A percentile compares a stretch with the other conserved stretches of the same genome.
Evolutionary conservation across 2,797 vertebrate species (phyloP).

Genomic region (Eremophila alpestris): DNA sequence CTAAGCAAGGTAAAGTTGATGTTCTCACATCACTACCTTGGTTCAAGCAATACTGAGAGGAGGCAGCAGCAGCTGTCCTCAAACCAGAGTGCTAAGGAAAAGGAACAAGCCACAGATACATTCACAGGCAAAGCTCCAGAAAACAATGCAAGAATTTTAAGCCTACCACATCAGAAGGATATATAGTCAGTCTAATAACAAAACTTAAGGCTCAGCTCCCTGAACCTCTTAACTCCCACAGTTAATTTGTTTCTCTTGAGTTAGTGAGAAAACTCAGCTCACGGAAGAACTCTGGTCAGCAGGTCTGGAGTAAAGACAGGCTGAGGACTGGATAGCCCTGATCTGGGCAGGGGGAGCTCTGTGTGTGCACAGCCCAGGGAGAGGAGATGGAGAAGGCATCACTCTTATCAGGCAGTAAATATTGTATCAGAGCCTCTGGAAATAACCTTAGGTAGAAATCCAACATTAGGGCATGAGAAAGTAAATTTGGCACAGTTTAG

Average conservation of each 20-base stretch:
- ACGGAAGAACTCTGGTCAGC: not conserved
- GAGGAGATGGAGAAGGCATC: not conserved
- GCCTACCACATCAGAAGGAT: not conserved
- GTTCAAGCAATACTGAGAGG: not conserved
- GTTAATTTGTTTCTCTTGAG: not conserved
- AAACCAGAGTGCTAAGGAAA: not conserved
- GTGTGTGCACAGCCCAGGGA: not conserved
- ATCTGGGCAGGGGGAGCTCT: fast-evolving
- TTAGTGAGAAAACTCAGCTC: not conserved
- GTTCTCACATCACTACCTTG: not conserved
- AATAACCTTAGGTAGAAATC: not conserved
- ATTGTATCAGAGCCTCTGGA: not conserved
- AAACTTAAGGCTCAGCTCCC: not conserved
- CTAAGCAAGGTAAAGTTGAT: not conserved
- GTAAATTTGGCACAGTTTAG: not conserved
- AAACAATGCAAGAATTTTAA: not conserved
- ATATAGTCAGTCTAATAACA: not conserved
- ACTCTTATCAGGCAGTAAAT: not conserved
- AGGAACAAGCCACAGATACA: not conserved
- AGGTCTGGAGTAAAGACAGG: not conserved
- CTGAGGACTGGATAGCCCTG: not conserved
- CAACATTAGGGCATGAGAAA: not conserved
- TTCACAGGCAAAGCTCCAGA: not conserved
- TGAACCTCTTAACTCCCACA: not conserved
- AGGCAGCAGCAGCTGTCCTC: not conserved